Evolutionary conservation across 2,888 invertebrate species (phyloP).

Genomic region (Torymus tubicola): DNA sequence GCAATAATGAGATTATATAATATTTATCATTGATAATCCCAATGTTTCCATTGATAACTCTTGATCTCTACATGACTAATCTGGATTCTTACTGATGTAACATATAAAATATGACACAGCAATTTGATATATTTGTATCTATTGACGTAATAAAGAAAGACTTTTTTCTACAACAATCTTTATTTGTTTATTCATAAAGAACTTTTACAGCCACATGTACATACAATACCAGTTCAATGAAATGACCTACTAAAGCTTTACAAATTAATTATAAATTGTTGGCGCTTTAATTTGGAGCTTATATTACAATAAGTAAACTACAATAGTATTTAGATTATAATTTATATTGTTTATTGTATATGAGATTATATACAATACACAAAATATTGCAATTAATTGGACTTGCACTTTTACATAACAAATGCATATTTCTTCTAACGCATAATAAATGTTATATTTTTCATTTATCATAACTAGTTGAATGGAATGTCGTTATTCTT

Average conservation of each 20-base stretch:
- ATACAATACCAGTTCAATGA: conserved; percentile 72
- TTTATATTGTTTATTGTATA: conserved; percentile 71
- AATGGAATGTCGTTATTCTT: conserved; percentile 33
- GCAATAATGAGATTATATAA: conserved; percentile 11
- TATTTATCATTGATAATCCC: conserved; percentile 6
- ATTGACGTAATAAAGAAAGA: conserved; percentile 14
- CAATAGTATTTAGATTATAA: conserved; percentile 69
- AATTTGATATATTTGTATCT: conserved; percentile 27
- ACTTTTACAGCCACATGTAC: conserved; percentile 74
- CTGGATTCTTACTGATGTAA: neutral
- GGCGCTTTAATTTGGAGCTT: conserved; percentile 71
- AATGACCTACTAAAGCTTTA: conserved; percentile 68
- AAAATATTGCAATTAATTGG: conserved; percentile 59
- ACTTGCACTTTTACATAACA: conserved; percentile 41
- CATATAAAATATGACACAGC: neutral
- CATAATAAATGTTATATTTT: conserved; percentile 37
- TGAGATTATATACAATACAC: conserved; percentile 72
- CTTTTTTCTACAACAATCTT: conserved; percentile 74
- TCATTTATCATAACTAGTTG: conserved; percentile 27
- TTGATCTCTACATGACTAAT: conserved; percentile 13
- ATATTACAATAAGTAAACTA: conserved; percentile 71
- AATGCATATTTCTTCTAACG: conserved; percentile 32
- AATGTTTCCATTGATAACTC: conserved; percentile 16
- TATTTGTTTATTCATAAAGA: conserved; percentile 71
- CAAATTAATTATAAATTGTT: conserved; percentile 70